Evolutionary conservation across 2,888 invertebrate genomes (phyloP), one percentile per base, ranked within the genome.

Genomic region (Seira sanloemensis): DNA sequence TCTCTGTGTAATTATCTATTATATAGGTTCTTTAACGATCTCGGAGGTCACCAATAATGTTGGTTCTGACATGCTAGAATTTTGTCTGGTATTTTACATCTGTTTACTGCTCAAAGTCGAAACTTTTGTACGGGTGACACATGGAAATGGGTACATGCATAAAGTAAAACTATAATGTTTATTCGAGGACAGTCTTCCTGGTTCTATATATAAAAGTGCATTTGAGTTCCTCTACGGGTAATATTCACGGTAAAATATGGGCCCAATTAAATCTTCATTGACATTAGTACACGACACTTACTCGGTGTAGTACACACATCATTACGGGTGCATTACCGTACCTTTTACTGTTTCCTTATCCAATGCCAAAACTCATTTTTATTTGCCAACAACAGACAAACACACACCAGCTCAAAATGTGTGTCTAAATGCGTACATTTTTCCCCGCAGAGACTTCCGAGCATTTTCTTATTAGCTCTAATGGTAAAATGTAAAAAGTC

Each of bases 181-280:
- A 25, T 21, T 25, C 16, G 4, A n/a, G 7, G n/a, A n/a, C n/a
- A 9, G 27, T 2, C 21, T 18, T 68, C 27, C 26, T 68, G 26
- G 25, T 66, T n/a, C 27, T 68, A 19, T 62, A 18, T 7, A n/a
- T n/a, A n/a, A n/a, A n/a, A 12, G 62, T 23, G 23, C n/a, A 62
- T 62, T 19, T 58, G n/a, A n/a, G n/a, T 58, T 62, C 9, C 21
- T 62, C 9, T 62, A 62, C 21, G n/a, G 62, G 62, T 23, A 62
- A 62, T 62, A 62, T 62, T 62, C n/a, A 72, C 7, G 19, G 84
- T 86, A 72, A 88, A 82, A 85, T 88, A 88, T 88, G 81, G 71
- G 86, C 76, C 88, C 84, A 88, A 88, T 88, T 88, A 88, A 86
- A 88, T 86, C 78, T 79, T 84, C 85, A 88, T 88, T 88, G 88